These are phyloP conservation scores for Drosophila micromelanica DNA, from an alignment of 1,140 invertebrate genomes.

Conservation along the genomic window DNA sequence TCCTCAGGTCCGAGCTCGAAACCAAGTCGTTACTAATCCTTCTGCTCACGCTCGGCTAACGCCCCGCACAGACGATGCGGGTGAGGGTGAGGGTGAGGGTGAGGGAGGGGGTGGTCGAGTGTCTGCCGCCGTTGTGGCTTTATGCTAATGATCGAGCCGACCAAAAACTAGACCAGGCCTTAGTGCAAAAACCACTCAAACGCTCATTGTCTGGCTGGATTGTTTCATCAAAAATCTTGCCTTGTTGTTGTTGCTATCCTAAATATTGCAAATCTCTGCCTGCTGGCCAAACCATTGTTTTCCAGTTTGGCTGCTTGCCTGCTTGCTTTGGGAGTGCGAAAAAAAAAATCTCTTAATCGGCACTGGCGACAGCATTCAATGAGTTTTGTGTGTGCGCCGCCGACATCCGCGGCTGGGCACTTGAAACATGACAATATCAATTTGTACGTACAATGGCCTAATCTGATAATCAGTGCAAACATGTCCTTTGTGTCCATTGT, in stretches of 20 bases:
- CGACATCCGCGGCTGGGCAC: constrained; percentile 56
- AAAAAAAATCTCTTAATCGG: constrained; percentile 82
- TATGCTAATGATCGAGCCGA: constrained; percentile 79
- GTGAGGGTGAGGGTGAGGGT: background rate
- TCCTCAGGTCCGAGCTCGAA: constrained; percentile 24
- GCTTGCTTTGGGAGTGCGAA: constrained; percentile 66
- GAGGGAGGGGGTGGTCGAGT: constrained; percentile 4
- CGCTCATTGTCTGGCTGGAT: constrained; percentile 68
- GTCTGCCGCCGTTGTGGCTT: constrained; percentile 80
- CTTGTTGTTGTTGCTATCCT: constrained; percentile 32
- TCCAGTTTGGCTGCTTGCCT: constrained; percentile 27
- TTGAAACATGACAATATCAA: constrained; percentile 84
- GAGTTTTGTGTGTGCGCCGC: constrained; percentile 48
- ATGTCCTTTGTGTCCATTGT: constrained; percentile 84
- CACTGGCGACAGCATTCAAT: constrained; percentile 84
- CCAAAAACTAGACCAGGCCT: constrained; percentile 67
- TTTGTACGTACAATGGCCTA: constrained; percentile 84
- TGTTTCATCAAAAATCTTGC: constrained; percentile 61
- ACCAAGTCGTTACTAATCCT: constrained; percentile 61
- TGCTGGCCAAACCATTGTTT: constrained; percentile 61
- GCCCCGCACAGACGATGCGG: constrained; percentile 53
- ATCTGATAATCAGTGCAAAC: constrained; percentile 84
- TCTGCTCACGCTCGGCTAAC: constrained; percentile 52
- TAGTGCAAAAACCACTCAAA: constrained; percentile 72
- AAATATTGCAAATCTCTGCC: constrained; percentile 77